A percentile compares a stretch with the other conserved stretches of the same genome.
Conservation (phyloP, 1,140 invertebrate genomes). For the Sycophaga agraensis region DNA sequence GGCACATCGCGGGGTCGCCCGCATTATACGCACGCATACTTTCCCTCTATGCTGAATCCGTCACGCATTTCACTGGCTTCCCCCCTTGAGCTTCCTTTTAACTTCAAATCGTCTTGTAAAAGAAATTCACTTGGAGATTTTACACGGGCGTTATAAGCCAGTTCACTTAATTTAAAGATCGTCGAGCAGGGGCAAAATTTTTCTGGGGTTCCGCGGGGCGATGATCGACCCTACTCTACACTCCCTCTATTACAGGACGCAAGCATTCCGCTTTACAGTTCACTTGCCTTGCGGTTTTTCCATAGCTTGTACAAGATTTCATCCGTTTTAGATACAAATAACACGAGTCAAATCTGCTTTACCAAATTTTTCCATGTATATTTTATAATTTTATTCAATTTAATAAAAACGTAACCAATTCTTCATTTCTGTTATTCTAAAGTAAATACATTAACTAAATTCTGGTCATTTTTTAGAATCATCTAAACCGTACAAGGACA, state of each 20-base stretch:
- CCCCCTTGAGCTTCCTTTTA: constrained; percentile 3
- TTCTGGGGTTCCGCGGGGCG: constrained; percentile 27
- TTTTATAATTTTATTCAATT: no score
- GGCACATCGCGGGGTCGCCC: no score
- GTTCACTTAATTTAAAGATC: constrained; percentile 56
- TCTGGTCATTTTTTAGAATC: no score
- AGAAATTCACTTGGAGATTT: constrained; percentile 46
- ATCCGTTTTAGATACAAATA: neutral
- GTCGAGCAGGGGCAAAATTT: constrained; percentile 30
- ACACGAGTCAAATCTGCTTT: neutral
- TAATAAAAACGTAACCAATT: no score
- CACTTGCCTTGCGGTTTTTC: constrained; percentile 44
- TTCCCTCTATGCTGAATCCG: constrained; percentile 35
- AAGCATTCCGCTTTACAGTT: constrained; percentile 51
- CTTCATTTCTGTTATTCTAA: no score
- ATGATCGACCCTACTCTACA: constrained; percentile 27
- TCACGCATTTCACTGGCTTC: constrained; percentile 43
- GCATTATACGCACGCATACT: no score
- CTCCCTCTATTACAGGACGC: constrained; percentile 44
- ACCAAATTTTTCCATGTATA: no score
- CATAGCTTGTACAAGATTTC: constrained; percentile 18
- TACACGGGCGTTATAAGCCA: constrained; percentile 53
- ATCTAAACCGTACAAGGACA: no score
- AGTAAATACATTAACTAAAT: no score
- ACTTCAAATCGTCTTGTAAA: constrained; percentile 28